Percentiles rank a stretch among this genome's conserved stretches.
Conservation (phyloP, 2,888 invertebrate genomes). For the Phalangium opilio region DNA sequence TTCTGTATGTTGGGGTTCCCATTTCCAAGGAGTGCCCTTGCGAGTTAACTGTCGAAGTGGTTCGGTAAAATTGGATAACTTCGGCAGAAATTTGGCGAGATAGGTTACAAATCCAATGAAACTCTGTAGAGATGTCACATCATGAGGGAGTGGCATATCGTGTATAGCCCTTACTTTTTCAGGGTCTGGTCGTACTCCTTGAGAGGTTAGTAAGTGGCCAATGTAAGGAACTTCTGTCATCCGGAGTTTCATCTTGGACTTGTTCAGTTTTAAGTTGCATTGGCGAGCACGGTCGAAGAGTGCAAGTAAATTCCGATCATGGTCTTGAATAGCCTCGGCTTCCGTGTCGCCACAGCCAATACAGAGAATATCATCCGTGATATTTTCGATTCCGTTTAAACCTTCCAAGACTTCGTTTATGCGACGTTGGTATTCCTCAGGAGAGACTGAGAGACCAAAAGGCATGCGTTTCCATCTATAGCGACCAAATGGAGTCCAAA, state of each 20-base stretch:
- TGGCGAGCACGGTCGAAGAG: constrained; percentile 1
- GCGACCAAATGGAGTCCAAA: constrained; percentile 8
- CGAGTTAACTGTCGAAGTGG: constrained; percentile 1
- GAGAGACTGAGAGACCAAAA: constrained; percentile 7
- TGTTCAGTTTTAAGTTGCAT: constrained; percentile 5
- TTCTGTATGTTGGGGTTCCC: background rate
- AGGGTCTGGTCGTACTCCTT: constrained; percentile 4
- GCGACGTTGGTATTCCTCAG: constrained; percentile 5
- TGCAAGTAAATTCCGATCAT: background rate
- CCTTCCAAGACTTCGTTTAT: constrained; percentile 4
- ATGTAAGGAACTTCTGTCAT: constrained; percentile 5
- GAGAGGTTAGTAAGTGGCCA: constrained; percentile 9
- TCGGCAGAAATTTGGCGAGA: constrained; percentile 6
- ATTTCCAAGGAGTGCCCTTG: constrained; percentile 1
- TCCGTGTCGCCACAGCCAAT: background rate
- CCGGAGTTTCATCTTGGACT: constrained; percentile 2
- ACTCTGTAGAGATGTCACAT: constrained; percentile 5
- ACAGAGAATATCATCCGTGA: too few species aligned
- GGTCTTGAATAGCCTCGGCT: constrained; percentile 3
- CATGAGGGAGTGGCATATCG: constrained; percentile 3
- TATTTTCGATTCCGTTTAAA: too few species aligned
- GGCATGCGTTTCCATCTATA: constrained; percentile 7
- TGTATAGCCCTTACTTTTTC: constrained; percentile 8
- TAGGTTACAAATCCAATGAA: constrained; percentile 12
- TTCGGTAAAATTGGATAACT: background rate